Percentiles rank a stretch among this genome's conserved stretches.
Conservation (phyloP, 2,113 vertebrate genomes). For the Neogale vison region DNA sequence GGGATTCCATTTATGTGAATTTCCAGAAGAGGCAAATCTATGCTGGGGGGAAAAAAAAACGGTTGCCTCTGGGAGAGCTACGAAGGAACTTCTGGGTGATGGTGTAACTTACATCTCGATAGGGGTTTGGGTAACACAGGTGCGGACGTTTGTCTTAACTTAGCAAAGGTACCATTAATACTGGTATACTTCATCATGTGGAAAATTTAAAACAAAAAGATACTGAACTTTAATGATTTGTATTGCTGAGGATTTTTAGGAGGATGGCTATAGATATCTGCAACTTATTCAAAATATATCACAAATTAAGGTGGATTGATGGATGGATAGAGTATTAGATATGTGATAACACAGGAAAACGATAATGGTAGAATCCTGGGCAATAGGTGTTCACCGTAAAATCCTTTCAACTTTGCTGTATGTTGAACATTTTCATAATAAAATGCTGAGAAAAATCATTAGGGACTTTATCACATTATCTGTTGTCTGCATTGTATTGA, state of each 20-base stretch:
- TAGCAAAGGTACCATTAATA: neutral
- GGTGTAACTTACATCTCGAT: neutral
- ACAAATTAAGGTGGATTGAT: neutral
- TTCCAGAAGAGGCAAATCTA: neutral
- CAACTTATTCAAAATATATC: neutral
- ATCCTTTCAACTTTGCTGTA: neutral
- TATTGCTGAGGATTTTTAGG: neutral
- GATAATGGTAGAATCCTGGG: neutral
- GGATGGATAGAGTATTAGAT: neutral
- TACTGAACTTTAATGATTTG: neutral
- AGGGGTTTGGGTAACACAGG: neutral
- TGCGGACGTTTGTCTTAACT: neutral
- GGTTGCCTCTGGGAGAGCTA: neutral
- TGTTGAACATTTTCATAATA: constrained; percentile 12
- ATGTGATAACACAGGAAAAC: neutral
- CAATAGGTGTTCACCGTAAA: neutral
- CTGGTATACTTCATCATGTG: neutral
- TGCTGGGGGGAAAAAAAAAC: neutral
- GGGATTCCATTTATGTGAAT: neutral
- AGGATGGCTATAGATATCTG: neutral
- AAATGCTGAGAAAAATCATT: neutral
- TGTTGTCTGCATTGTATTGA: neutral
- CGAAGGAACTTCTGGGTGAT: neutral
- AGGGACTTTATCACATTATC: neutral
- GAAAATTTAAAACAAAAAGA: constrained; percentile 14